Conservation (phyloP, 2,113 vertebrate genomes). For the Chaenocephalus aceratus region DNA sequence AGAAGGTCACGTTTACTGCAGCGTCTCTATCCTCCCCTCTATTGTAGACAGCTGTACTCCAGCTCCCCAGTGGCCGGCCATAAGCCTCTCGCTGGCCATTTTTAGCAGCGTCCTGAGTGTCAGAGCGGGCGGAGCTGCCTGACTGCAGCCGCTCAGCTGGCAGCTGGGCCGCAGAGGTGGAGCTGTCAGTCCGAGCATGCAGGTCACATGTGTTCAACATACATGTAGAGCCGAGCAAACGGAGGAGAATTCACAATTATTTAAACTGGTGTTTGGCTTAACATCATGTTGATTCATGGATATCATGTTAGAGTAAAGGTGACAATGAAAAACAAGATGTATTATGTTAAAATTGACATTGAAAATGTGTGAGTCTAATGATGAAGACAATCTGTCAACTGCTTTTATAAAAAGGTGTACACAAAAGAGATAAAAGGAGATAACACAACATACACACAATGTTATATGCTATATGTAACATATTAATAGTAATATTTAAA, state of each 20-base stretch:
- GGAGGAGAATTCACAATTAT: background rate
- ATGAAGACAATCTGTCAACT: background rate
- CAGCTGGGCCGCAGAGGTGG: slow-evolving; percentile 64
- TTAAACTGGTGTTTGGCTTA: background rate
- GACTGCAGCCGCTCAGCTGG: slow-evolving; percentile 70
- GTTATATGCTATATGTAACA: background rate
- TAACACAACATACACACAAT: background rate
- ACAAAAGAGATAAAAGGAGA: background rate
- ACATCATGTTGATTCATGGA: background rate
- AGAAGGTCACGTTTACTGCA: slow-evolving; percentile 72
- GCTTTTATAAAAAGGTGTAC: background rate
- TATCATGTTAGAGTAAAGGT: background rate
- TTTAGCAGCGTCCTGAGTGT: slow-evolving; percentile 68
- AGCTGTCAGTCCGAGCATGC: slow-evolving; percentile 35
- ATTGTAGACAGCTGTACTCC: slow-evolving; percentile 71
- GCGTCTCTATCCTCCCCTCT: slow-evolving; percentile 54
- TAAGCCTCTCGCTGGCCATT: slow-evolving; percentile 70
- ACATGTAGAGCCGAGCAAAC: background rate
- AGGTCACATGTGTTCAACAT: slow-evolving; percentile 49
- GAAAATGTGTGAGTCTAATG: background rate
- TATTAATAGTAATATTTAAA: slow-evolving; percentile 6
- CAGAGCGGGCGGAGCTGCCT: slow-evolving; percentile 48
- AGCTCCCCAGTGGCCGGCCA: slow-evolving; percentile 68
- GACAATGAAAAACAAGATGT: too few relatives aligned
- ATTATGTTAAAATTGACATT: too few relatives aligned